These are phyloP conservation scores for Daboia siamensis DNA, from an alignment of 2,113 vertebrate species.

Conservation along the genomic window DNA sequence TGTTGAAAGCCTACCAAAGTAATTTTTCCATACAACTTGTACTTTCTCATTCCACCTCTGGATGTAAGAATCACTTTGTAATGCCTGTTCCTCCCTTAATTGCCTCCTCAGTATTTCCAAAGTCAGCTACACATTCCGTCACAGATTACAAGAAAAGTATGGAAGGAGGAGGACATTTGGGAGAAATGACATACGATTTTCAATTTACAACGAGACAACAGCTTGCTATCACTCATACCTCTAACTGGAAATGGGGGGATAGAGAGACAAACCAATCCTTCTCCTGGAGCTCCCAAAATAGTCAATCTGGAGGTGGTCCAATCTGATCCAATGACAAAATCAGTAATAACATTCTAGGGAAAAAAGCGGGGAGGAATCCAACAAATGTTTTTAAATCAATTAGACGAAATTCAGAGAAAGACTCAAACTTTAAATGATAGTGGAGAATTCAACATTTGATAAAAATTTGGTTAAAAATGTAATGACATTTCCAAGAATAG, in stretches of 20 bases:
- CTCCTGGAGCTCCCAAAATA: neutral
- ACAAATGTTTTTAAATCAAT: neutral
- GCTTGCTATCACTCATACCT: neutral
- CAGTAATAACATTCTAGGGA: neutral
- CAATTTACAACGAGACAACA: neutral
- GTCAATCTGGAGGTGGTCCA: neutral
- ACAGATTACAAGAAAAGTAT: neutral
- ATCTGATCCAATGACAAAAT: neutral
- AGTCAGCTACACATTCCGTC: neutral
- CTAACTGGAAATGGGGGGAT: neutral
- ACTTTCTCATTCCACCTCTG: neutral
- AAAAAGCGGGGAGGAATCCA: neutral
- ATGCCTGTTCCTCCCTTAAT: neutral
- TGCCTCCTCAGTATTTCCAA: neutral
- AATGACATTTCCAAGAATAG: neutral
- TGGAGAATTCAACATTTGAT: neutral
- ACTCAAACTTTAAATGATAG: neutral
- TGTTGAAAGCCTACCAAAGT: neutral
- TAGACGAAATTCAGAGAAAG: neutral
- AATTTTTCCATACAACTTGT: neutral
- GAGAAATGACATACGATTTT: neutral
- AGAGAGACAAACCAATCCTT: neutral
- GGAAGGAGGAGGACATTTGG: neutral
- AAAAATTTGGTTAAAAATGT: neutral
- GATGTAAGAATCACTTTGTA: neutral